Conservation (phyloP, 2,113 vertebrate species). For the Nycticryphes semicollaris region DNA sequence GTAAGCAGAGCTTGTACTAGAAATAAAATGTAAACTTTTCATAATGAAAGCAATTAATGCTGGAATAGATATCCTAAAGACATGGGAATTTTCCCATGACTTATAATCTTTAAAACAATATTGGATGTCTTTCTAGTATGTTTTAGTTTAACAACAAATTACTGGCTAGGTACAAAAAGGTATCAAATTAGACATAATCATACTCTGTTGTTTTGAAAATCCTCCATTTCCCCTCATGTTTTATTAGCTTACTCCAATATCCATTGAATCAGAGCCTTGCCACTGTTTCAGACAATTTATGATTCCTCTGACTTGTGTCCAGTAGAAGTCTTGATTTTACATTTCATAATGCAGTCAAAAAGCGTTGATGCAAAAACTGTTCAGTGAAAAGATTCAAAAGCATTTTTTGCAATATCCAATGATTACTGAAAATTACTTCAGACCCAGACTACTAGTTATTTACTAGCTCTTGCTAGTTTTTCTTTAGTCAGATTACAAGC, state of each 20-base stretch:
- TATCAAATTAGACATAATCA: not conserved
- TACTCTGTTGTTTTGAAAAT: not conserved
- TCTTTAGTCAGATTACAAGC: not conserved
- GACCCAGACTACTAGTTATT: not conserved
- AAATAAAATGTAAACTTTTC: not conserved
- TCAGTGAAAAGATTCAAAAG: not conserved
- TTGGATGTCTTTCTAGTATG: not conserved
- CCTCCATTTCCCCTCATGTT: rapidly evolving
- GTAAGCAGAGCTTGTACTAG: not conserved
- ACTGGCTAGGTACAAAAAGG: not conserved
- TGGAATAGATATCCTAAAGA: not conserved
- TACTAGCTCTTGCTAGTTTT: not conserved
- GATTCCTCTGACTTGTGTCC: not conserved
- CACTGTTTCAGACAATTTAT: not conserved
- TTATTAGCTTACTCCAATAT: not conserved
- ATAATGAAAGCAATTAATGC: not conserved
- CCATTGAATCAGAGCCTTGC: not conserved
- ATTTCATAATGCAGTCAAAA: not conserved
- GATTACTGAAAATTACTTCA: not conserved
- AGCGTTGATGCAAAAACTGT: not conserved
- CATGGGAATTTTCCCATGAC: not conserved
- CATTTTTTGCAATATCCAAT: not conserved
- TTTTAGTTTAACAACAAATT: not conserved
- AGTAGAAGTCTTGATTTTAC: not conserved
- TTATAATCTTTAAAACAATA: not conserved